phyloP scores from a whole-genome alignment of 1,140 invertebrate genomes.

The Heliconius hewitsoni region DNA sequence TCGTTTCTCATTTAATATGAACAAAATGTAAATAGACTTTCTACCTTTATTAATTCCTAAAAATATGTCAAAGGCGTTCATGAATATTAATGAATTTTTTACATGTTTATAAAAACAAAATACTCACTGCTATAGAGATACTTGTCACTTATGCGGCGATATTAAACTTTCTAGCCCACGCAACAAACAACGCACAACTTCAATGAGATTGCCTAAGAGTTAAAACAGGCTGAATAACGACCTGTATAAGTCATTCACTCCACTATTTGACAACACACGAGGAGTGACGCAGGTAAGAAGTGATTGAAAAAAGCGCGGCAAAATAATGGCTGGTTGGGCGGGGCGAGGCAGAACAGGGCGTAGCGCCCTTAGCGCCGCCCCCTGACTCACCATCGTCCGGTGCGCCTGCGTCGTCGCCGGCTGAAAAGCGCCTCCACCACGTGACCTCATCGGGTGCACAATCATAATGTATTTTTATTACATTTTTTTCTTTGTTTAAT shows the following conservation, averaged over 20 bases:
- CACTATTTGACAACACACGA: conserved; percentile 76
- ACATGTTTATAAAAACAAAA: background rate
- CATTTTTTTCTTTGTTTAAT: conserved; percentile 15
- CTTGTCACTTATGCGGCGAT: background rate
- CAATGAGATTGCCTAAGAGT: conserved; percentile 22
- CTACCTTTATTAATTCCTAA: background rate
- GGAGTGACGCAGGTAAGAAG: conserved; percentile 60
- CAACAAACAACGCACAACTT: background rate
- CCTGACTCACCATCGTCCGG: conserved; percentile 61
- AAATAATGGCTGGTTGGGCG: conserved; percentile 74
- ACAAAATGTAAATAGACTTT: background rate
- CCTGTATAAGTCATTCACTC: conserved; percentile 55
- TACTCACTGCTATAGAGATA: background rate
- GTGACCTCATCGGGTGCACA: conserved; percentile 22
- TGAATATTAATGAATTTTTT: background rate
- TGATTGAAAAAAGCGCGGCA: conserved; percentile 75
- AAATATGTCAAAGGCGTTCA: background rate
- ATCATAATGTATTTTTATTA: conserved; percentile 23
- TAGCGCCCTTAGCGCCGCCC: conserved; percentile 77
- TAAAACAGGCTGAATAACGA: conserved; percentile 22
- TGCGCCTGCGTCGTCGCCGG: conserved; percentile 49
- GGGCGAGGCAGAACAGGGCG: conserved; percentile 71
- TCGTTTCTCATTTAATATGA: background rate
- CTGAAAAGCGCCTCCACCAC: conserved; percentile 19
- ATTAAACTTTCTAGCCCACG: background rate